Base-by-base conservation (phyloP, 2,113 vertebrate genomes). In the Actenoides hombroni region DNA sequence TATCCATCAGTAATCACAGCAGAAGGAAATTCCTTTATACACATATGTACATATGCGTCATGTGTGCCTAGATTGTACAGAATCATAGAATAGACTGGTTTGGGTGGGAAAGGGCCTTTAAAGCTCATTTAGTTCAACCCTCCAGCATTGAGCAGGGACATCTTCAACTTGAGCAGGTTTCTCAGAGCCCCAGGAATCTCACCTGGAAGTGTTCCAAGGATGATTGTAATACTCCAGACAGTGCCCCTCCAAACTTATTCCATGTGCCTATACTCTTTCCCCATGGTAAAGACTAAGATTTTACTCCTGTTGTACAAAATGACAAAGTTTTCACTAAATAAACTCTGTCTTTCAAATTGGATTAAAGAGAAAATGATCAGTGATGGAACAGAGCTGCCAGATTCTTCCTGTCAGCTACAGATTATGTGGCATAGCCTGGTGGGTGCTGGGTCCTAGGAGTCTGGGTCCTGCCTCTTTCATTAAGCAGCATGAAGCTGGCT, bases 381-480 rank as follows among this genome's bases (percentile, higher is more conserved):
- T 56, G 26, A 9, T 80, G 29, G 28, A 73, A 49, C 19, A 59
- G 1, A 88, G 42, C 49, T 90, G 49, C 51, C 59, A 70, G 46
- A 46, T 86, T 90, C 40, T 67, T 90, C 40, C 67, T 74, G 54
- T 54, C 59, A 88, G 71, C 49, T 74, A 16, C 40, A 92, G 94
- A 74, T 83, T 69, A 56, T 28, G 37, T 65, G 71, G 75, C n/a
- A 61, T 8, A 80, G 40, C 37, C 63, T 88, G 79, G 49, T 0
- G 3, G 56, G 82, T 12, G 0, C 75, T 0, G 4, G 49, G 67
- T 75, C 63, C 70, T 88, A 16, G 71, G 90, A 88, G 31, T 65
- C 85, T 83, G 63, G 59, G 86, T 90, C 54, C 82, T 92, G 71
- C 79, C 79, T 97, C 79, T 92, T 96, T 83, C 88, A 90, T 93